Evolutionary conservation across 2,113 vertebrate species (phyloP).

Genomic region (Phocoena phocoena): DNA sequence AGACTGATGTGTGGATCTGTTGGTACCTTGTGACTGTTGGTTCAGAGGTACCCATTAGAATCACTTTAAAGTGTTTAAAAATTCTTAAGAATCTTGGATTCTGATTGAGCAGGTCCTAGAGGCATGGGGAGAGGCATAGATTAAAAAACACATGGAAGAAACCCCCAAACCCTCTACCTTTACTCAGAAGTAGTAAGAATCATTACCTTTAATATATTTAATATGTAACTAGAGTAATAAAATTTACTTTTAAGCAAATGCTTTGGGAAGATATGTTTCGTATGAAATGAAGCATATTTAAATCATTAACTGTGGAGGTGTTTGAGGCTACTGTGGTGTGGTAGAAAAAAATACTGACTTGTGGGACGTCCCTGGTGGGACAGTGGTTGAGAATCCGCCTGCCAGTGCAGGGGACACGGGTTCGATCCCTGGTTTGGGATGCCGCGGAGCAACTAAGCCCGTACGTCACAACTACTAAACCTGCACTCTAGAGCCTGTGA

Average conservation of each 20-base stretch:
- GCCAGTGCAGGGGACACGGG: too few relatives aligned
- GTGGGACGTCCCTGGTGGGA: too few relatives aligned
- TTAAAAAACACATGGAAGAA: neutral
- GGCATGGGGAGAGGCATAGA: neutral
- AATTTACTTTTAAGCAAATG: slow-evolving; percentile 11
- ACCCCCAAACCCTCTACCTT: neutral
- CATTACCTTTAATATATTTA: neutral
- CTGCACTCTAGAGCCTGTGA: too few relatives aligned
- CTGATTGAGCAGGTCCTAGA: neutral
- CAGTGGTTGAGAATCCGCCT: too few relatives aligned
- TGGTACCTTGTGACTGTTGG: neutral
- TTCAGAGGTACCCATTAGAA: neutral
- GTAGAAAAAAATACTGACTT: neutral
- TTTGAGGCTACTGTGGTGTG: neutral
- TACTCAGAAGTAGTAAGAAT: neutral
- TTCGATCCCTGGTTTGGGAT: too few relatives aligned
- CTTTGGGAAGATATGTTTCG: neutral
- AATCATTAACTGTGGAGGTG: neutral
- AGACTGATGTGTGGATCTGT: neutral
- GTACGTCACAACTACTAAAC: too few relatives aligned
- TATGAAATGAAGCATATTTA: slow-evolving; percentile 37
- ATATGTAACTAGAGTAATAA: neutral
- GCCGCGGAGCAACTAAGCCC: too few relatives aligned
- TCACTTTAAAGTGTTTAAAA: neutral
- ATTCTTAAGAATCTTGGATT: slow-evolving; percentile 28